phyloP scores from a whole-genome alignment of 2,113 vertebrate species.

The Etheostoma spectabile region DNA sequence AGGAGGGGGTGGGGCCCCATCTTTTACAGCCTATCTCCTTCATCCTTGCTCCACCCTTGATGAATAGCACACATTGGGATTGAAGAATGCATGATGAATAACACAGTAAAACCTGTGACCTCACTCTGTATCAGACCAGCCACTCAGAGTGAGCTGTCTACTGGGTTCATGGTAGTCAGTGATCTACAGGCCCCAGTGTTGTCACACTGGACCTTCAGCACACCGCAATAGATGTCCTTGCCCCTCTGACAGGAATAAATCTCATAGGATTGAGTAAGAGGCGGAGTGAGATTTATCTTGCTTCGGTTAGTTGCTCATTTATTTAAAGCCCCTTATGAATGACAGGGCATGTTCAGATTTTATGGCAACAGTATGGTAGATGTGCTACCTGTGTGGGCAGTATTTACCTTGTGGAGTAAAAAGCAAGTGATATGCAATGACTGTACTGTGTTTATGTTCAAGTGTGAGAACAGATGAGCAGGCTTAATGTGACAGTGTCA shows the following conservation, averaged over 20 bases:
- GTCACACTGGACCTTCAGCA: slow-evolving; percentile 64
- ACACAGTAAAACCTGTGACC: slow-evolving; percentile 18
- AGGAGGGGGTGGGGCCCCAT: slow-evolving; percentile 47
- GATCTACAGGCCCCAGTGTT: slow-evolving; percentile 73
- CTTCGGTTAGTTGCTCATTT: slow-evolving; percentile 62
- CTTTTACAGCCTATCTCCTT: slow-evolving; percentile 73
- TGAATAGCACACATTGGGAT: slow-evolving; percentile 64
- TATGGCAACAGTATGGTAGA: slow-evolving; percentile 28
- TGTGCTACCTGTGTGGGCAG: background rate
- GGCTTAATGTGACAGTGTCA: slow-evolving; percentile 37
- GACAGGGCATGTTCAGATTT: slow-evolving; percentile 45
- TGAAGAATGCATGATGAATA: slow-evolving; percentile 73
- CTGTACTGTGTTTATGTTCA: slow-evolving; percentile 1
- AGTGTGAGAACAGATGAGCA: background rate
- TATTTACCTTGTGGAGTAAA: slow-evolving; percentile 36
- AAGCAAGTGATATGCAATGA: background rate
- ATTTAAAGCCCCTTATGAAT: slow-evolving; percentile 44
- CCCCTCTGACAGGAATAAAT: slow-evolving; percentile 69
- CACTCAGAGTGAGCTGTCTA: slow-evolving; percentile 78
- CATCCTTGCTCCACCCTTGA: slow-evolving; percentile 61
- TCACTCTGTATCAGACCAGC: slow-evolving; percentile 57
- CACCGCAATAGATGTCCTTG: slow-evolving; percentile 69
- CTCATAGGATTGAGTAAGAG: slow-evolving; percentile 17
- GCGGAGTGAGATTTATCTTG: slow-evolving; percentile 2
- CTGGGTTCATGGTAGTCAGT: slow-evolving; percentile 62